These are phyloP conservation scores for Melanerpes aurifrons DNA, from an alignment of 2,113 vertebrate genomes.

Conservation along the genomic window DNA sequence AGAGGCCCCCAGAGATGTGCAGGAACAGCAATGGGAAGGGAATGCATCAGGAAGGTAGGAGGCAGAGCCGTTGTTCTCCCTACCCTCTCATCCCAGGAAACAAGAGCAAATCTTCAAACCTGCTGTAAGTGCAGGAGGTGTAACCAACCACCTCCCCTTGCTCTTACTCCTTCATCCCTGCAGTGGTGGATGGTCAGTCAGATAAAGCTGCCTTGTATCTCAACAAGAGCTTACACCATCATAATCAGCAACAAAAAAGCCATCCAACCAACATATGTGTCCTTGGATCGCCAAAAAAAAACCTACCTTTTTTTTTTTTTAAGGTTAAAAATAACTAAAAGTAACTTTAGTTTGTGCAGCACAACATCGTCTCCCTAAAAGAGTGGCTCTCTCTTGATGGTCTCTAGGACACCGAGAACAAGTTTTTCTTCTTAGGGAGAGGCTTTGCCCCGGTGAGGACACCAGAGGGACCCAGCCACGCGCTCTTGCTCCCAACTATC, in stretches of 20 bases:
- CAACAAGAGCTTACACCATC: background rate
- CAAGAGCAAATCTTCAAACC: background rate
- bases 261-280: background rate
- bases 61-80: background rate
- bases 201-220: background rate
- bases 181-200: rapidly evolving
- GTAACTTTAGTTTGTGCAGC: background rate
- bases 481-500: background rate
- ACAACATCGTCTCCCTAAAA: background rate
- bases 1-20: rapidly evolving
- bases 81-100: background rate
- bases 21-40: background rate
- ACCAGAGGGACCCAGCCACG: background rate
- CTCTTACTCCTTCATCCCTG: background rate
- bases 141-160: background rate
- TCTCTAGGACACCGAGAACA: background rate
- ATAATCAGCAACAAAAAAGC: background rate
- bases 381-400: rapidly evolving
- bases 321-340: background rate
- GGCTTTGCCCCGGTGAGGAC: background rate
- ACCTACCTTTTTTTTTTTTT: too few relatives aligned
- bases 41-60: rapidly evolving
- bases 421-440: rapidly evolving
- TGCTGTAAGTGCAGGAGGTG: background rate
- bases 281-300: background rate